Evolutionary conservation across 2,888 invertebrate genomes (phyloP), one percentile per base, ranked within the genome.

Genomic region (Sepiola atlantica): DNA sequence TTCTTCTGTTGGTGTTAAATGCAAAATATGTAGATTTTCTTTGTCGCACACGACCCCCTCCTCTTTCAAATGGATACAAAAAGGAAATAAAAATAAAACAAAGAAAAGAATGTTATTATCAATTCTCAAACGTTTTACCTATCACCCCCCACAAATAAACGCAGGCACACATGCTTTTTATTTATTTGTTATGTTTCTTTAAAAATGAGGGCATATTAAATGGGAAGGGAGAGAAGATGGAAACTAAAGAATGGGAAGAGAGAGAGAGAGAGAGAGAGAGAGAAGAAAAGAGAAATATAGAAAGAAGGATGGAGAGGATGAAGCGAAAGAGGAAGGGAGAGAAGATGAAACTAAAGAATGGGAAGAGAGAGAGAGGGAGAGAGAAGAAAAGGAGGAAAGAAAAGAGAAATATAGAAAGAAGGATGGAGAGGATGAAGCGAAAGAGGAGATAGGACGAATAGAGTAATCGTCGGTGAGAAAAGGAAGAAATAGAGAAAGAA

Each of bases 401-500:
- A 94, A 94, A 55, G 91, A 20, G 94, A 91, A 95, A 93, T 91
- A 94, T n/a, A n/a, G n/a, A n/a, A 94, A 77, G 94, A 94, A 55
- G 94, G 94, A 92, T 55, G 90, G 35, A 45, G 94, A n/a, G n/a
- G 20, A 24, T n/a, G n/a, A 55, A 94, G 35, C 4, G 28, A 94
- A 57, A 94, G 32, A 61, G 55, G 32, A 35, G 94, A 10, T 35
- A 24, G 77, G 32, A 32, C 21, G n/a, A n/a, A n/a, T n/a, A n/a
- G n/a, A n/a, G n/a, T 35, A 24, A 91, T 20, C 28, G 54, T 18
- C 20, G 54, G 92, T 54, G 32, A 91, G 54, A n/a, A 2, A 55
- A 94, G 18, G 45, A 35, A 94, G 55, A 94, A 93, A 94, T 77
- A 10, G 90, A 32, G 55, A 61, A 35, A 28, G 55, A 90, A 93